Evolutionary conservation across 1,140 invertebrate species (phyloP).

Genomic region (Pentalonia nigronervosa): DNA sequence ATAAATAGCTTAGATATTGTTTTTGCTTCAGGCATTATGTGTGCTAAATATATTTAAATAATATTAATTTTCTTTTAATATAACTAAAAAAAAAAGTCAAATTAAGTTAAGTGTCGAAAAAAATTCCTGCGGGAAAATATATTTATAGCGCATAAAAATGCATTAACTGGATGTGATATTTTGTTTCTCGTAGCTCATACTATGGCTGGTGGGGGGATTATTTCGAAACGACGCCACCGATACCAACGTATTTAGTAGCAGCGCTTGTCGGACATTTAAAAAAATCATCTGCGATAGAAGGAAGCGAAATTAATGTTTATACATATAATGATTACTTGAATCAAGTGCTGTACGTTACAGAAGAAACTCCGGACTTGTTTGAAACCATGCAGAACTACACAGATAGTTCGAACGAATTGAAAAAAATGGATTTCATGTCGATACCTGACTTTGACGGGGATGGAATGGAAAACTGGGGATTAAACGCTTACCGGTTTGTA

Average conservation of each 20-base stretch:
- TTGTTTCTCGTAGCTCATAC: not conserved
- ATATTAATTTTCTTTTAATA: not conserved
- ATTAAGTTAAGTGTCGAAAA: not conserved
- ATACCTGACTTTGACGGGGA: slow-evolving; percentile 80
- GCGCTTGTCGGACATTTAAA: slow-evolving; percentile 71
- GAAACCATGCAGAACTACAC: slow-evolving; percentile 60
- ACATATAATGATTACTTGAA: slow-evolving; percentile 72
- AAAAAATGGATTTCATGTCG: slow-evolving; percentile 72
- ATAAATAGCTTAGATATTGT: no score
- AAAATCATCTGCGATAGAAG: slow-evolving; percentile 63
- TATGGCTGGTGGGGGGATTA: not conserved
- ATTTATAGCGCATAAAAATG: no score
- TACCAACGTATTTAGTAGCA: slow-evolving; percentile 81
- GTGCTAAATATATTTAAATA: not conserved
- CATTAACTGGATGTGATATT: not conserved
- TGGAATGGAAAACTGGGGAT: slow-evolving; percentile 86
- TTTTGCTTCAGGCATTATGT: no score
- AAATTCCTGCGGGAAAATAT: not conserved
- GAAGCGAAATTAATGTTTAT: slow-evolving; percentile 71
- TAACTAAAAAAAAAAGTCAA: not conserved
- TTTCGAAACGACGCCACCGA: slow-evolving; percentile 64
- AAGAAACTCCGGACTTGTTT: slow-evolving; percentile 64
- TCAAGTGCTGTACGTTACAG: slow-evolving; percentile 63
- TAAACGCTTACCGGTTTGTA: slow-evolving; percentile 69
- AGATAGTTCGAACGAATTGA: slow-evolving; percentile 59